A percentile compares a stretch with the other conserved stretches of the same genome.
Evolutionary conservation across 2,888 invertebrate genomes (phyloP).

Genomic region (Dichetophora obliterata): DNA sequence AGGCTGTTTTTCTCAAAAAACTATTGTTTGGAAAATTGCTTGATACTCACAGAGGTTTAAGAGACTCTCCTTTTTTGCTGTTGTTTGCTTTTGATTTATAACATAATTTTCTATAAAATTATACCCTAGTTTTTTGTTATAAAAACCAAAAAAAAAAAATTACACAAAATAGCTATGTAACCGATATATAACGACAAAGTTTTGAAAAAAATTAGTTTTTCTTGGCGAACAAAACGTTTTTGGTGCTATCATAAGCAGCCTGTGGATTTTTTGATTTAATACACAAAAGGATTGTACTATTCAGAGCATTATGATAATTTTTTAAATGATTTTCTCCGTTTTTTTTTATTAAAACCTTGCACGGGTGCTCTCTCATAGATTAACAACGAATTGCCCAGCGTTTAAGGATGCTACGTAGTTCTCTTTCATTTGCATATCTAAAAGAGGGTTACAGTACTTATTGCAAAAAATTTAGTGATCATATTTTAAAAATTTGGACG

Average conservation of each 20-base stretch:
- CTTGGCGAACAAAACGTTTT: conserved; percentile 9
- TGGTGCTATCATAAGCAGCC: conserved; percentile 14
- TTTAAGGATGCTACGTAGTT: not conserved
- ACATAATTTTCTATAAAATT: conserved; percentile 36
- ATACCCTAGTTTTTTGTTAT: conserved; percentile 18
- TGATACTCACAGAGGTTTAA: conserved; percentile 27
- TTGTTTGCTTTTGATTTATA: conserved; percentile 30
- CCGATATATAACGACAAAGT: conserved; percentile 24
- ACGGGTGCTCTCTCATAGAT: not conserved
- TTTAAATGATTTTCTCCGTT: not conserved
- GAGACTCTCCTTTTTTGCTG: not conserved
- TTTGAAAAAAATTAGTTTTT: not conserved
- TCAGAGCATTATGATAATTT: conserved; percentile 4
- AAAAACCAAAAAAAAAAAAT: not conserved
- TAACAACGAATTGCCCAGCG: not conserved
- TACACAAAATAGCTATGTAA: not conserved
- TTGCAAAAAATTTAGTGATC: too few relatives aligned
- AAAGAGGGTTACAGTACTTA: too few relatives aligned
- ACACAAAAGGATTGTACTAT: not conserved
- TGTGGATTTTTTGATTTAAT: not conserved
- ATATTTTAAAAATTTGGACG: too few relatives aligned
- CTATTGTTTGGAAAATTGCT: conserved; percentile 31
- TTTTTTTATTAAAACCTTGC: not conserved
- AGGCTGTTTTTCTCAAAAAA: conserved; percentile 9
- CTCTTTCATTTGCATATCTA: not conserved